Evolutionary conservation across 2,113 vertebrate genomes (phyloP), one percentile per base, ranked within the genome.

Genomic region (Cinclus cinclus): DNA sequence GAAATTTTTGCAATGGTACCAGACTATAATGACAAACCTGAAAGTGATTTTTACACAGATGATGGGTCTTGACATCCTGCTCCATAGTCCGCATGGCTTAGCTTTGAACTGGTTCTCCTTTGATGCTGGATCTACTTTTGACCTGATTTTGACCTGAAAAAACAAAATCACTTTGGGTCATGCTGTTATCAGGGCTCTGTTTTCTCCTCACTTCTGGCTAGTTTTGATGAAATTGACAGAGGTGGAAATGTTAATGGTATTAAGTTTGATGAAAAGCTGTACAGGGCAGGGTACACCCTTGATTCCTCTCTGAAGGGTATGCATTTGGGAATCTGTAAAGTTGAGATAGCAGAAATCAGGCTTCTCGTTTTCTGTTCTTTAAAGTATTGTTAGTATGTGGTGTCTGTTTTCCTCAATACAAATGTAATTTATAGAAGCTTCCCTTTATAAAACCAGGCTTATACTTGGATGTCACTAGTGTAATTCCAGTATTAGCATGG

Each of bases 261-360:
- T 49, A 53, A 69, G 60, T 59, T 87, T 55, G 31, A 28, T 39
- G 15, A 63, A 89, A 71, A 87, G 27, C 37, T 77, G 31, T 52
- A 21, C 31, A 49, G n/a, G n/a, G n/a, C n/a, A n/a, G 39, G 7
- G 17, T 7, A 58, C 42, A 4, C 0, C 0, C 15, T 65, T 49
- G 31, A 41, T 89, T 58, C 15, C 7, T 18, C 23, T 83, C 42
- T 84, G 60, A 77, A 49, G 25, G 50, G 15, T 62, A 16, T 65
- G 21, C 11, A 27, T 84, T 65, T 87, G 22, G 60, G 25, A 81
- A n/a, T 89, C 22, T 81, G 42, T 37, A 37, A 65, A 87, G 80
- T 28, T 71, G 19, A 77, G 7, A 28, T 3, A 20, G 31, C 21
- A 65, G 55, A 77, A 84, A 77, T 18, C 7, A 4, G 21, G 5